Conservation (phyloP, 2,797 vertebrate genomes). For the Furcifer pardalis region DNA sequence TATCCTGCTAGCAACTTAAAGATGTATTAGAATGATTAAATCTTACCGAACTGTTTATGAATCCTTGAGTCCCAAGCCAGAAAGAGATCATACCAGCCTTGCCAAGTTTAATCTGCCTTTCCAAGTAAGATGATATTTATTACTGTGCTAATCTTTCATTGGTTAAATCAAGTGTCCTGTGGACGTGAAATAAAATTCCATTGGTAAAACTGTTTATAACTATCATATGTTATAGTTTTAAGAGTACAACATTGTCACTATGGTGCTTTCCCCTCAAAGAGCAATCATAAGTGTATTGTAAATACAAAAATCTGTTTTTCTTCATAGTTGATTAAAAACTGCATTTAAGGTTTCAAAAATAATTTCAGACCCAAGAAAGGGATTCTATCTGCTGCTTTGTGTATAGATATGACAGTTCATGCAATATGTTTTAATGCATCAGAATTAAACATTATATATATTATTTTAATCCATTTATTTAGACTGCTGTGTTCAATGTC, state of each 20-base stretch:
- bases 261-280: slow-evolving; percentile 34
- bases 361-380: slow-evolving; percentile 54
- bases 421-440: not conserved
- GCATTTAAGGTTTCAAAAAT: slow-evolving; percentile 55
- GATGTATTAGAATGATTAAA: slow-evolving; percentile 3
- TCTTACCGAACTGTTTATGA: slow-evolving; percentile 16
- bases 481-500: slow-evolving; percentile 44
- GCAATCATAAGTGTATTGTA: slow-evolving; percentile 56
- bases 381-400: slow-evolving; percentile 43
- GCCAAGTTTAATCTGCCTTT: slow-evolving; percentile 51
- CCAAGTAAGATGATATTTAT: slow-evolving; percentile 49
- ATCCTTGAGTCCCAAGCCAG: not conserved
- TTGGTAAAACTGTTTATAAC: slow-evolving; percentile 35
- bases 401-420: slow-evolving; percentile 41
- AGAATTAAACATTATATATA: slow-evolving; percentile 27
- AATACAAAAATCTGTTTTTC: slow-evolving; percentile 67
- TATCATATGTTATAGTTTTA: slow-evolving; percentile 41
- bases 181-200: slow-evolving; percentile 54
- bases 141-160: slow-evolving; percentile 47
- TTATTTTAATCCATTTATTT: slow-evolving; percentile 50
- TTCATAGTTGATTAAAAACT: slow-evolving; percentile 52
- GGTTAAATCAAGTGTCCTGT: slow-evolving; percentile 40
- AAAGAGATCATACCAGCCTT: slow-evolving; percentile 30
- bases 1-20: not conserved
- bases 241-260: slow-evolving; percentile 46